A percentile compares a stretch with the other conserved stretches of the same genome.
These are phyloP conservation scores for Ricordea florida DNA, from an alignment of 92 coral and sea anemone genomes.

Conservation along the genomic window DNA sequence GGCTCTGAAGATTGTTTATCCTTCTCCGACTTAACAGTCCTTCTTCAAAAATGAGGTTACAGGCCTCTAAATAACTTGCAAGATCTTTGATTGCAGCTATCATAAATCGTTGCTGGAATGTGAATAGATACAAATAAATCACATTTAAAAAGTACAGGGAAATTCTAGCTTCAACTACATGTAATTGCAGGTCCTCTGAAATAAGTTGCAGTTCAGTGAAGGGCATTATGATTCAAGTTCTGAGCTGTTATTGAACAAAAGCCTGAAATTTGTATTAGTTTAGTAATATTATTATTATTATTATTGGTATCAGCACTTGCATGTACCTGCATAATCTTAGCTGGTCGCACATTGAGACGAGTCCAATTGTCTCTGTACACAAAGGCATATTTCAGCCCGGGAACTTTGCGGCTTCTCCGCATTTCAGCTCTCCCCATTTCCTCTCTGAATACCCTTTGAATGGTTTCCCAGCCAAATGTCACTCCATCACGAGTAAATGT, in stretches of 20 bases:
- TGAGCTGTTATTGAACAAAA: too few species aligned
- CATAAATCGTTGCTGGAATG: too few species aligned
- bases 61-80: background rate
- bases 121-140: too few species aligned
- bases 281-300: too few species aligned
- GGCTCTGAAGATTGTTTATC: constrained; percentile 13
- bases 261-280: too few species aligned
- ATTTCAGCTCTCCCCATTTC: constrained; percentile 16
- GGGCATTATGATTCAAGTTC: too few species aligned
- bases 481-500: background rate
- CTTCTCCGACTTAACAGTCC: constrained; percentile 10
- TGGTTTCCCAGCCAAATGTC: constrained; percentile 27
- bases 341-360: constrained; percentile 33
- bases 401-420: constrained; percentile 9
- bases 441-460: background rate
- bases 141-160: too few species aligned
- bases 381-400: constrained; percentile 25
- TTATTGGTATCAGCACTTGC: background rate
- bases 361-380: constrained; percentile 48
- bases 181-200: too few species aligned
- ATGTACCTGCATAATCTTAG: constrained; percentile 11
- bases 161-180: too few species aligned
- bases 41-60: constrained; percentile 7
- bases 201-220: too few species aligned
- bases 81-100: background rate